These are phyloP conservation scores for Daubentonia madagascariensis DNA, from an alignment of 2,113 vertebrate species.

Conservation along the genomic window DNA sequence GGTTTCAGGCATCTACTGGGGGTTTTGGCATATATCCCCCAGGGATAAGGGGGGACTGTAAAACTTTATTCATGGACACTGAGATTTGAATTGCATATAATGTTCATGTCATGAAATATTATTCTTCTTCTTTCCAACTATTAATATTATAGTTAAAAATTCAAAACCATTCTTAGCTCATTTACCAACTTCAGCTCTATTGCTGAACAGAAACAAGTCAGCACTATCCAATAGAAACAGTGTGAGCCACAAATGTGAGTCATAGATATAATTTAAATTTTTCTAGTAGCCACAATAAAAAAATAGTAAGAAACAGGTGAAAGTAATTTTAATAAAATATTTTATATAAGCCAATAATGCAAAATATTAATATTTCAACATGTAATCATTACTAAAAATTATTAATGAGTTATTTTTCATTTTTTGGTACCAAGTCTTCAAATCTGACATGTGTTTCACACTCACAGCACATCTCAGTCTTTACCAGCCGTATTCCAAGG, in stretches of 20 bases:
- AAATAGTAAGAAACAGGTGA: background rate
- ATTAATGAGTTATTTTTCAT: background rate
- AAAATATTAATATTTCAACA: background rate
- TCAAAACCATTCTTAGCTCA: background rate
- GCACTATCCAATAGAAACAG: accelerated
- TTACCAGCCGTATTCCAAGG: background rate
- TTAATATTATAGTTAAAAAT: too few relatives aligned
- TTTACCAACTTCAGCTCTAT: background rate
- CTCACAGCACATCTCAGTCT: too few relatives aligned
- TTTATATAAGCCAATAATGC: background rate
- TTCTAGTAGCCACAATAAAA: background rate
- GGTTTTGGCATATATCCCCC: too few relatives aligned
- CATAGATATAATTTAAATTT: background rate
- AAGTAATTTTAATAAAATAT: background rate
- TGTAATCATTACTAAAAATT: background rate
- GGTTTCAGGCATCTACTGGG: too few relatives aligned
- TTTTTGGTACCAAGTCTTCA: background rate
- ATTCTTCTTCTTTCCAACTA: too few relatives aligned
- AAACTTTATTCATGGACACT: too few relatives aligned
- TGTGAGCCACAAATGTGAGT: background rate
- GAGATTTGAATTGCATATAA: too few relatives aligned
- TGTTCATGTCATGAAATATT: too few relatives aligned
- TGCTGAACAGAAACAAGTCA: too few relatives aligned
- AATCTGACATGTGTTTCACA: too few relatives aligned
- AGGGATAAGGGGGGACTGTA: too few relatives aligned